Evolutionary conservation across 2,797 vertebrate species (phyloP), one percentile per base, ranked within the genome.

Genomic region (Ceryle rudis): DNA sequence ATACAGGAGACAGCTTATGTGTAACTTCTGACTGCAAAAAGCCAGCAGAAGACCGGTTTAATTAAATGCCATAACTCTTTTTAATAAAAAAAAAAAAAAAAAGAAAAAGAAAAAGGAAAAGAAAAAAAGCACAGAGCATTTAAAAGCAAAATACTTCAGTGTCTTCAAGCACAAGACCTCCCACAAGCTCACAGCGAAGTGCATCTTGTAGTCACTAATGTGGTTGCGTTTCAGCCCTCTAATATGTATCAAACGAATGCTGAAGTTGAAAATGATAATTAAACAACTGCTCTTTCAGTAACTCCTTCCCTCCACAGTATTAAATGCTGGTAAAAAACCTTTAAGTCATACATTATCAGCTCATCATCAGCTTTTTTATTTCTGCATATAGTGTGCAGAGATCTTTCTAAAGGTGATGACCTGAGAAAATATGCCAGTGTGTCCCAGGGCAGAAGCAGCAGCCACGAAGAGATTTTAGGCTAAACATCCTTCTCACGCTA

Each of bases 111-210:
- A 31, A 9, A 15, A 47, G 60, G 86, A 73, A 84, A 77, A 15
- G 37, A 49, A 15, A 61, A 89, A 73, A 81, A 78, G 11, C 37
- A 37, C 5, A 62, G 37, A 85, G 17, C 2, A 52, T 95, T 97
- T 97, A 91, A 97, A 96, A 94, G 69, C 66, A 83, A 82, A 96
- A 93, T 84, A 94, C 88, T 86, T 72, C 57, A 80, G 66, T 78
- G 54, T 93, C 95, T 95, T 90, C 58, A 87, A 95, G 84, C 60
- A 33, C 82, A 91, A 65, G 69, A 84, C 92, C 96, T 88, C 52
- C 55, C 74, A 93, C 85, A 94, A 91, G 46, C 52, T 92, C 78
- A 46, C 35, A 33, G 83, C 0, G 2, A 89, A 95, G 64, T 31
- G 16, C 54, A 39, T 28, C 91, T 90, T 74, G 57, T 88, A 46